Base-by-base conservation (phyloP, 1,140 invertebrate species). In the Brachionus calyciflorus region DNA sequence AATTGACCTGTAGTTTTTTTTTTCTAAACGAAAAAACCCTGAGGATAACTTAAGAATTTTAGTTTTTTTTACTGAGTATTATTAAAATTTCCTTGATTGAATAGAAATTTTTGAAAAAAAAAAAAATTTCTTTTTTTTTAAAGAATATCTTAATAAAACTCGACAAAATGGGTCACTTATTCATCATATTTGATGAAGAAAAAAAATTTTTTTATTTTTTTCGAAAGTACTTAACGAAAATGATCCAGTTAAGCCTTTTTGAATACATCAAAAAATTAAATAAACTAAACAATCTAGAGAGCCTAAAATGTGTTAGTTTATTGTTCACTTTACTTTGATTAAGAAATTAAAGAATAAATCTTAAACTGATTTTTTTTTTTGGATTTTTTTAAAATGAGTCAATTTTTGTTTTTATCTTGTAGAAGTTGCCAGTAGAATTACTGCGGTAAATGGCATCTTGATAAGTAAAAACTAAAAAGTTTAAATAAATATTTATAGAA, bases 401-500 rank as follows among this genome's bases (percentile, higher is more conserved):
- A n/a, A n/a, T n/a, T n/a, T n/a, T n/a, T n/a, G n/a, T n/a, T n/a
- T n/a, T n/a, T n/a, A n/a, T n/a, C n/a, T n/a, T n/a, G n/a, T n/a
- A n/a, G n/a, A n/a, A n/a, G n/a, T 37, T 37, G 33, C 33, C 55
- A 60, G 12, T 30, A 60, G 55, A 17, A 40, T 17, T 17, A 3
- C 30, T 37, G n/a, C n/a, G n/a, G n/a, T 19, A 19, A 60, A 60
- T 60, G 55, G 14, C 55, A 60, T 60, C 55, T 60, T 60, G 55
- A 60, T 60, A 60, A 55, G n/a, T 7, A 49, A 21, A 12, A 49
- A 49, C 33, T 5, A 49, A 60, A 37, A 60, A 60, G 55, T 60
- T 60, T 60, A 60, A 41, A 60, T 40, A 60, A 60, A 60, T 60
- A 60, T 60, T 60, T 60, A 60, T 60, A 60, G 37, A 60, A 30